Conservation (phyloP, 64 coral and sea anemone species). For the Montipora capricornis region DNA sequence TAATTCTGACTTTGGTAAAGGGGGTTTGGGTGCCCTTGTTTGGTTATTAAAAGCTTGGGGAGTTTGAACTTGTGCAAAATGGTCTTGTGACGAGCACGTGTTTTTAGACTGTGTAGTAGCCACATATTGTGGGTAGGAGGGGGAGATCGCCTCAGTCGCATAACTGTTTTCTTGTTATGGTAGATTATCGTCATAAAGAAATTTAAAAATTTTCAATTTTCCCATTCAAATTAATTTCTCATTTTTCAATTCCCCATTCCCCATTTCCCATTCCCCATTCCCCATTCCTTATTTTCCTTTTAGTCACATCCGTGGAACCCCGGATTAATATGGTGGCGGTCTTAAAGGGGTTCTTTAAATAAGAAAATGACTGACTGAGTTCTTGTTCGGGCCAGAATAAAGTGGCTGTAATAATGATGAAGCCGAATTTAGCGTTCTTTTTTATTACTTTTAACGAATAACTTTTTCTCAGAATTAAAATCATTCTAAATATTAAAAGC, state of each 20-base stretch:
- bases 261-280: too few species aligned
- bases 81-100: background rate
- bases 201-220: background rate
- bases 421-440: too few species aligned
- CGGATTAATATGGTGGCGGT: too few species aligned
- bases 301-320: too few species aligned
- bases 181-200: background rate
- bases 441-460: too few species aligned
- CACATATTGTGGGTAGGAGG: background rate
- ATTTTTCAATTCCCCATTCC: background rate
- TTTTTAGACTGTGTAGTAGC: background rate
- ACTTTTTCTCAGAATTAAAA: too few species aligned
- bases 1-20: slow-evolving; percentile 30
- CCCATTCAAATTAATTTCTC: background rate
- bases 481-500: too few species aligned
- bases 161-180: background rate
- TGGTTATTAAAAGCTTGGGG: background rate
- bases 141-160: background rate
- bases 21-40: slow-evolving; percentile 40
- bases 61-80: background rate
- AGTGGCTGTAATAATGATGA: too few species aligned
- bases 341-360: too few species aligned
- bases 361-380: too few species aligned
- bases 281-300: too few species aligned
- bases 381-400: too few species aligned